These are phyloP conservation scores for Colletes latitarsis DNA, from an alignment of 1,140 invertebrate species.

Conservation along the genomic window DNA sequence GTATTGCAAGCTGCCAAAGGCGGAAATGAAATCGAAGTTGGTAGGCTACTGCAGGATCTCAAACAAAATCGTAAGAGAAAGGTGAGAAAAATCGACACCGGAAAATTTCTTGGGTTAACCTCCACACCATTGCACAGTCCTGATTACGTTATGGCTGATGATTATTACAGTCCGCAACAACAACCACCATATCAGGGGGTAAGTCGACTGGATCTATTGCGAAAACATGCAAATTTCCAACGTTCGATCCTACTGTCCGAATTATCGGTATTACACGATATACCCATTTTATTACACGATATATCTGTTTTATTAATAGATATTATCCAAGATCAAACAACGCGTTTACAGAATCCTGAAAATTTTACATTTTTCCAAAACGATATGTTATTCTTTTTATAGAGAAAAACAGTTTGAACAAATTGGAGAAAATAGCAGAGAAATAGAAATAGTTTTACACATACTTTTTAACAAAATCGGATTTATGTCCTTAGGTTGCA, in stretches of 20 bases:
- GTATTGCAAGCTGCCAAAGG: conserved; percentile 66
- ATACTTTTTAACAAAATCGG: not conserved
- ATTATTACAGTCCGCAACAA: conserved; percentile 64
- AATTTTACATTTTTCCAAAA: too few species aligned
- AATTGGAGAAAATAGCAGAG: too few species aligned
- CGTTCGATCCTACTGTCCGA: too few species aligned
- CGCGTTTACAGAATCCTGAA: too few species aligned
- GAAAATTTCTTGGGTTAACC: conserved; percentile 55
- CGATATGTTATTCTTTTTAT: too few species aligned
- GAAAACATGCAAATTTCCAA: not conserved
- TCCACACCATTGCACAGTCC: conserved; percentile 71
- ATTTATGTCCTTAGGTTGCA: conserved; percentile 61
- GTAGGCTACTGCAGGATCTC: conserved; percentile 64
- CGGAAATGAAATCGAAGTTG: conserved; percentile 67
- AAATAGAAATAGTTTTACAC: not conserved
- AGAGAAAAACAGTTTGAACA: too few species aligned
- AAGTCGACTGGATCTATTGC: conserved; percentile 28
- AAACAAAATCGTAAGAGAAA: conserved; percentile 72
- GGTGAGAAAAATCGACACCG: conserved; percentile 62
- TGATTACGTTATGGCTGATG: conserved; percentile 64
- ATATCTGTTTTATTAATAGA: not conserved
- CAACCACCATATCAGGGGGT: conserved; percentile 73
- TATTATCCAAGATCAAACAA: not conserved
- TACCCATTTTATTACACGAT: too few species aligned
- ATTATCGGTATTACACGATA: not conserved